A percentile compares a stretch with the other conserved stretches of the same genome.
Conservation (phyloP, 2,888 invertebrate species). For the Onthophagus sagittarius region DNA sequence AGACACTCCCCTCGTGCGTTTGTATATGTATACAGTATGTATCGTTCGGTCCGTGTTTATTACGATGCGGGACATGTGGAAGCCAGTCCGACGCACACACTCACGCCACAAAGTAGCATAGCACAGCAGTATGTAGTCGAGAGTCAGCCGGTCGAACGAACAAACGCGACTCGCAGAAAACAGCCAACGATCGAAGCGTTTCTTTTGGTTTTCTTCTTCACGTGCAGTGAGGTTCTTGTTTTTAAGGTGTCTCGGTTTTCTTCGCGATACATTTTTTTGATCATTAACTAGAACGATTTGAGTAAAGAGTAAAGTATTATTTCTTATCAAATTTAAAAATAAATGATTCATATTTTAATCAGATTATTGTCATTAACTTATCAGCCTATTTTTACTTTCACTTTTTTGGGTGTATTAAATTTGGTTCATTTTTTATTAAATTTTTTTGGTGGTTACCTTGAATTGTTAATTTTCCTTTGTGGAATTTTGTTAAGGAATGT, state of each 20-base stretch:
- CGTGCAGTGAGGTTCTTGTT: neutral
- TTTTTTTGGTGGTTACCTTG: too few relatives aligned
- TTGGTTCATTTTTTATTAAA: too few relatives aligned
- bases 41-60: neutral
- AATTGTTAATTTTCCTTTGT: too few relatives aligned
- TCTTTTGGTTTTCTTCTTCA: neutral
- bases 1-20: neutral
- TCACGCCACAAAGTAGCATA: neutral
- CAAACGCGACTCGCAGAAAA: neutral
- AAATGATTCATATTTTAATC: too few relatives aligned
- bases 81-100: neutral
- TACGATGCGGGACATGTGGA: neutral
- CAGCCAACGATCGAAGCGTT: neutral
- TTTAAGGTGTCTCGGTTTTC: neutral
- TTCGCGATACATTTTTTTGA: neutral
- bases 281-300: too few relatives aligned
- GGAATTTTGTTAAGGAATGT: too few relatives aligned
- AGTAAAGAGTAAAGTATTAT: too few relatives aligned
- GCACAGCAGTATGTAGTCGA: too few relatives aligned
- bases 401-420: too few relatives aligned
- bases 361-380: too few relatives aligned
- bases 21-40: neutral
- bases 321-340: too few relatives aligned
- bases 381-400: too few relatives aligned
- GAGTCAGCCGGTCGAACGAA: neutral